These are phyloP conservation scores for Nyctibius grandis DNA, from an alignment of 2,797 vertebrate species.

Conservation along the genomic window DNA sequence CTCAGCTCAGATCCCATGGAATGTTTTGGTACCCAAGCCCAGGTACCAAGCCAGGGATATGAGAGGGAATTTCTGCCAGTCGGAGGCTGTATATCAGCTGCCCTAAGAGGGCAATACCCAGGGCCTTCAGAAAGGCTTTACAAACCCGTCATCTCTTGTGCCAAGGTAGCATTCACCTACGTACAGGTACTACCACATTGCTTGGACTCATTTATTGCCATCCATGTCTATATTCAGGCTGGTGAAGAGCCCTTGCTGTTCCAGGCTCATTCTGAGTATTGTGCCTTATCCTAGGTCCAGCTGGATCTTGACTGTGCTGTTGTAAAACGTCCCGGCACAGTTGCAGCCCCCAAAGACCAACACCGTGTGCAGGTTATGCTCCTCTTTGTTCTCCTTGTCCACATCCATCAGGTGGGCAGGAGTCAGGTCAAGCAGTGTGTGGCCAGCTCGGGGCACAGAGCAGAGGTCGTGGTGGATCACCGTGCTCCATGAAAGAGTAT, in stretches of 20 bases:
- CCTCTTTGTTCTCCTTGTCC: constrained; percentile 43
- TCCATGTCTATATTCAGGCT: neutral
- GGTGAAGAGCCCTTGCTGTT: neutral
- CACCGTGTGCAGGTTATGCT: constrained; percentile 58
- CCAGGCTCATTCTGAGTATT: neutral
- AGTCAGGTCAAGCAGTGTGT: constrained; percentile 78
- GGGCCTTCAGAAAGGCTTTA: neutral
- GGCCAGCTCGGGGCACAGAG: constrained; percentile 82
- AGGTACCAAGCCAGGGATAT: neutral
- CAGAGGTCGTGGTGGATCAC: constrained; percentile 73
- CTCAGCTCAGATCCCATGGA: neutral
- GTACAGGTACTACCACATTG: neutral
- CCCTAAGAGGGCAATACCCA: neutral
- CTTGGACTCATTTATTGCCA: constrained; percentile 29
- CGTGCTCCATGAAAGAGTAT: constrained; percentile 80
- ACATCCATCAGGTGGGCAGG: constrained; percentile 12
- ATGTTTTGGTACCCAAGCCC: neutral
- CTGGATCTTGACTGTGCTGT: constrained; percentile 71
- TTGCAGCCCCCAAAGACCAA: constrained; percentile 88
- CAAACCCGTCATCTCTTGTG: neutral
- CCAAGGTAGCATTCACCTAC: neutral
- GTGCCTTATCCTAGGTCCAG: constrained; percentile 40
- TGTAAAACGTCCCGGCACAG: constrained; percentile 81
- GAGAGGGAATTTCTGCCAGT: neutral
- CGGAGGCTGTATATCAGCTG: neutral